phyloP scores from a whole-genome alignment of 2,113 vertebrate genomes.

The Xiphophorus maculatus region DNA sequence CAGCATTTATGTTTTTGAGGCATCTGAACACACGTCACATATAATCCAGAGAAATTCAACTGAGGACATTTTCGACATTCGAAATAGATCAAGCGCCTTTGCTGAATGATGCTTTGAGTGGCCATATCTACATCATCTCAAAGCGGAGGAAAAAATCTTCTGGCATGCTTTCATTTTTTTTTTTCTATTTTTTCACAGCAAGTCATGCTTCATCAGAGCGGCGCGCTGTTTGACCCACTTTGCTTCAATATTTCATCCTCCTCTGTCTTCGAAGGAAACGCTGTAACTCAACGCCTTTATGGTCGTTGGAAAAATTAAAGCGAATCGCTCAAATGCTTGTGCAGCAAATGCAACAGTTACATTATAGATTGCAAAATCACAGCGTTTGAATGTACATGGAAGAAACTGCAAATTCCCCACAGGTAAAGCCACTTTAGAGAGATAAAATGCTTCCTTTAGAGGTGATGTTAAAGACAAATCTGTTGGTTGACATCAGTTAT shows the following conservation, averaged over 20 bases:
- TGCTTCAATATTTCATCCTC: conserved; percentile 52
- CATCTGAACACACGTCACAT: conserved; percentile 13
- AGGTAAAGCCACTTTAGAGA: background rate
- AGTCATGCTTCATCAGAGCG: conserved; percentile 72
- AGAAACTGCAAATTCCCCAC: background rate
- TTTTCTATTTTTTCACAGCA: conserved; percentile 46
- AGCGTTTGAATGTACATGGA: background rate
- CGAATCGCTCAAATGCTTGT: conserved; percentile 10
- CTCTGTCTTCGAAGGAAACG: conserved; percentile 41
- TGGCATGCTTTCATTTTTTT: conserved; percentile 41
- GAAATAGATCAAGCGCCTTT: conserved; percentile 45
- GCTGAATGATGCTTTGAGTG: conserved; percentile 13
- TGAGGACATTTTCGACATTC: conserved; percentile 33
- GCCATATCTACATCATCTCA: conserved; percentile 50
- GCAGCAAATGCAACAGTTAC: conserved; percentile 3
- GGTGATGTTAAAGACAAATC: conserved; percentile 32
- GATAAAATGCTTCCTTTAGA: conserved; percentile 15
- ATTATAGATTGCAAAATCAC: background rate
- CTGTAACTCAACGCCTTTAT: conserved; percentile 39
- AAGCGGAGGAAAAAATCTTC: conserved; percentile 53
- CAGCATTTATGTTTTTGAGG: background rate
- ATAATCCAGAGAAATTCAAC: conserved; percentile 18
- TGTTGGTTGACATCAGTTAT: conserved; percentile 28
- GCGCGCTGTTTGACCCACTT: conserved; percentile 72
- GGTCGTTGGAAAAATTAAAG: conserved; percentile 8